Base-by-base conservation (phyloP, 2,797 vertebrate genomes). In the Enteromius paludinosus region DNA sequence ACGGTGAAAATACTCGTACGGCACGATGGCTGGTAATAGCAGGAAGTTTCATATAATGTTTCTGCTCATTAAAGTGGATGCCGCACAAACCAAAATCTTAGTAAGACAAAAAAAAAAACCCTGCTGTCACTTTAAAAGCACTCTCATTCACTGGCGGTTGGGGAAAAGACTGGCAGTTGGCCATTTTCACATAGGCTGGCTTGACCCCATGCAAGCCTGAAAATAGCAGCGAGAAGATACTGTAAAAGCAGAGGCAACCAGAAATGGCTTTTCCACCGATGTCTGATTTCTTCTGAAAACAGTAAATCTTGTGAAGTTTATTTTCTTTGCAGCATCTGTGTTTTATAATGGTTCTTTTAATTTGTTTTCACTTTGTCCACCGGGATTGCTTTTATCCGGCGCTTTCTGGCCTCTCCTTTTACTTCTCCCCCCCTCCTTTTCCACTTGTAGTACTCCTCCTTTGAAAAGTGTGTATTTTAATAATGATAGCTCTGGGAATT, bases 311-410 rank as follows among this genome's bases (percentile, higher is more conserved):
- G 89, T 86, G 87, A 94, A 95, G 96, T 96, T 97, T 97, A 96
- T 97, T 98, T 98, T 97, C 94, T 93, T 97, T 96, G 93, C 95
- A 97, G 96, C 96, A 97, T 98, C 97, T 98, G 97, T 96, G 94
- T 98, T 97, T 97, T 98, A 97, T 96, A 97, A 97, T 92, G 92
- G 93, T 90, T 91, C 95, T 94, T 96, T 97, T 96, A 96, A 97
- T 98, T 98, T 98, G 96, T 97, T 97, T 97, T 97, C 93, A 90
- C 96, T 96, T 93, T 89, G 94, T 96, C 97, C 96, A 90, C 87
- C 90, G 96, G 96, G 97, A 96, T 96, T 96, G 94, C 94, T 94
- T 93, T 94, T 95, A 95, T 96, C 94, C 93, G 91, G 93, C 92
- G 56, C 92, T 93, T 94, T 93, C 91, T 91, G 94, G 87, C 92